A percentile compares a stretch with the other conserved stretches of the same genome.
These are phyloP conservation scores for Corvus cornix DNA, from an alignment of 2,113 vertebrate species.

Conservation along the genomic window DNA sequence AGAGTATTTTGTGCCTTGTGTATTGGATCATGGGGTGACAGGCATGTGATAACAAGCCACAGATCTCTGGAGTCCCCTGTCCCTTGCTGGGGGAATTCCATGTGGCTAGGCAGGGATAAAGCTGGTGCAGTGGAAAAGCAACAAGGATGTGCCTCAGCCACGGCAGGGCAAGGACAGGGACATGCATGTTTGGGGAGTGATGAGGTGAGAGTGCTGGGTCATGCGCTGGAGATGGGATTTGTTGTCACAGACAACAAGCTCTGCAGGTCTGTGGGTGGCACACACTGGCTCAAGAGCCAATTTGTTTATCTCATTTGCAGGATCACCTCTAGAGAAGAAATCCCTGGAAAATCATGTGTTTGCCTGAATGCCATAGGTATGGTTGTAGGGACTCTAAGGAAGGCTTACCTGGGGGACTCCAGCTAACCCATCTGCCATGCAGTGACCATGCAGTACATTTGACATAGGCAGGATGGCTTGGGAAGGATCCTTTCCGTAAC, in stretches of 20 bases:
- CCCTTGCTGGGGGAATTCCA: not conserved
- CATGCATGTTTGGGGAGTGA: not conserved
- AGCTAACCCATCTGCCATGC: not conserved
- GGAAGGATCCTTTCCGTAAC: not conserved
- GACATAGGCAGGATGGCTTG: not conserved
- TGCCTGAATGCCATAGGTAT: not conserved
- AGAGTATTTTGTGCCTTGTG: not conserved
- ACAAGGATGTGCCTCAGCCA: rapidly evolving
- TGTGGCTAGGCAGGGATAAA: not conserved
- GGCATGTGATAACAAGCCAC: not conserved
- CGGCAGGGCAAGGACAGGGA: not conserved
- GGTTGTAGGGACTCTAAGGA: not conserved
- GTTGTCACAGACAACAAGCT: not conserved
- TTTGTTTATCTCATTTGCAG: not conserved
- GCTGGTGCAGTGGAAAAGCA: not conserved
- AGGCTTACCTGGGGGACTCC: not conserved
- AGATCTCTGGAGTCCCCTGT: not conserved
- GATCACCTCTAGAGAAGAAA: not conserved
- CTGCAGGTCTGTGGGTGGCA: not conserved
- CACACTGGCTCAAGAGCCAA: not conserved
- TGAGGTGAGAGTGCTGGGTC: not conserved
- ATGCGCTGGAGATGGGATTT: not conserved
- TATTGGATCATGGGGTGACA: not conserved
- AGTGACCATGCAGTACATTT: not conserved
- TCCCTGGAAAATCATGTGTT: not conserved